phyloP scores from a whole-genome alignment of 2,888 invertebrate genomes.

The Eubasilissa splendida region DNA sequence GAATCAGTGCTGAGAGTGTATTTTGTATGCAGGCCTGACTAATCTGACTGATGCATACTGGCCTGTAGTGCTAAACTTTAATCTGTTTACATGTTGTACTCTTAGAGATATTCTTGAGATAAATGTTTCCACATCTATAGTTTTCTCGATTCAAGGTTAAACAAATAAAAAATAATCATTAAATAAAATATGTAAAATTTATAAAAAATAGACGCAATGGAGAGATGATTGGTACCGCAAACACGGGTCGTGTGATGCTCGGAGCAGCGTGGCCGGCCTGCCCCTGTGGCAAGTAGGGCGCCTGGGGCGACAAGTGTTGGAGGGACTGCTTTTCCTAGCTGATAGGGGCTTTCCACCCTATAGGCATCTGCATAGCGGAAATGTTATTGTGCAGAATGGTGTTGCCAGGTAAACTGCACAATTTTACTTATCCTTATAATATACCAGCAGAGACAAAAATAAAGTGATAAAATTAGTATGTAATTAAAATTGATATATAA shows the following conservation, averaged over 20 bases:
- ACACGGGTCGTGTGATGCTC: conserved; percentile 73
- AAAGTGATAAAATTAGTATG: neutral
- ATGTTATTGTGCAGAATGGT: conserved; percentile 93
- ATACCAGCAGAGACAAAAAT: neutral
- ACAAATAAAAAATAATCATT: conserved; percentile 16
- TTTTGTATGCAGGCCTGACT: no score
- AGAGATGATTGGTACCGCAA: conserved; percentile 86
- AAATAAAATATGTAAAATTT: no score
- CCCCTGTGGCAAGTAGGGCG: conserved; percentile 87
- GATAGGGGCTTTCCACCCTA: conserved; percentile 91
- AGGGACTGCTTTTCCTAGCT: conserved; percentile 87
- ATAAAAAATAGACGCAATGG: conserved; percentile 78
- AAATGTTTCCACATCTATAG: conserved; percentile 65
- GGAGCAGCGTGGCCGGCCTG: conserved; percentile 69
- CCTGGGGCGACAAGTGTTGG: conserved; percentile 89
- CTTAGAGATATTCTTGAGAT: no score
- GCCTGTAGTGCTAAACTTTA: no score
- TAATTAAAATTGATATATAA: conserved; percentile 15
- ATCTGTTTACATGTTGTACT: no score
- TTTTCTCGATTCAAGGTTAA: conserved; percentile 41
- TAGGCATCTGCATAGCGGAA: conserved; percentile 90
- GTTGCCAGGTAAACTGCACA: conserved; percentile 80
- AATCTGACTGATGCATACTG: no score
- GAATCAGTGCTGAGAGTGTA: no score
- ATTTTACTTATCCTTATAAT: conserved; percentile 48